phyloP scores from a whole-genome alignment of 1,140 invertebrate species.

The Aphidius gifuensis region DNA sequence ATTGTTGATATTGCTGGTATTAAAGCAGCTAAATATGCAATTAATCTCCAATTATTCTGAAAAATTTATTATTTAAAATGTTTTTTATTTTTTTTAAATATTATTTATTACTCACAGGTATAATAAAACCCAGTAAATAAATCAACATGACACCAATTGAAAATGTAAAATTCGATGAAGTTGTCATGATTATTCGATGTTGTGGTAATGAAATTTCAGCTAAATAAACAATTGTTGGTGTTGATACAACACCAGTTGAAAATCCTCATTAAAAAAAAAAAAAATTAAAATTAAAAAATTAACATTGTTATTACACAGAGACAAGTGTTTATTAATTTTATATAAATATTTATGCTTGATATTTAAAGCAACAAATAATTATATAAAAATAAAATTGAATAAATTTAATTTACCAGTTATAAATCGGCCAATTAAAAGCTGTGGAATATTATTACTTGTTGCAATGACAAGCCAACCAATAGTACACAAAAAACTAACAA shows the following conservation, averaged over 20 bases:
- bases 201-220: slow-evolving; percentile 59
- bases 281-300: neutral
- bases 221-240: slow-evolving; percentile 51
- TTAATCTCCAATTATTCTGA: slow-evolving; percentile 55
- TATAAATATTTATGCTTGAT: neutral
- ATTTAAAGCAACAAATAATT: no score
- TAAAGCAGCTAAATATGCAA: slow-evolving; percentile 58
- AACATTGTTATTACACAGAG: neutral
- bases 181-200: slow-evolving; percentile 58
- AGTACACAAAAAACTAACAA: slow-evolving; percentile 44
- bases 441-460: slow-evolving; percentile 31
- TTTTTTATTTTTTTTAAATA: slow-evolving; percentile 4
- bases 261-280: slow-evolving; percentile 42
- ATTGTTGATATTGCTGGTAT: slow-evolving; percentile 57
- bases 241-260: slow-evolving; percentile 33
- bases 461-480: slow-evolving; percentile 54
- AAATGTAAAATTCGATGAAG: slow-evolving; percentile 58
- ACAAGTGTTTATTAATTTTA: neutral
- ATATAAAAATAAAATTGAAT: neutral
- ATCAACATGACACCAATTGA: slow-evolving; percentile 61
- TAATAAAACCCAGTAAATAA: slow-evolving; percentile 55
- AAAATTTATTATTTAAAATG: slow-evolving; percentile 22
- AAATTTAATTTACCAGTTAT: slow-evolving; percentile 39
- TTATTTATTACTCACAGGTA: slow-evolving; percentile 26
- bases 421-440: slow-evolving; percentile 50